These are phyloP conservation scores for Cynoglossus semilaevis DNA, from an alignment of 2,113 vertebrate species.

Conservation along the genomic window DNA sequence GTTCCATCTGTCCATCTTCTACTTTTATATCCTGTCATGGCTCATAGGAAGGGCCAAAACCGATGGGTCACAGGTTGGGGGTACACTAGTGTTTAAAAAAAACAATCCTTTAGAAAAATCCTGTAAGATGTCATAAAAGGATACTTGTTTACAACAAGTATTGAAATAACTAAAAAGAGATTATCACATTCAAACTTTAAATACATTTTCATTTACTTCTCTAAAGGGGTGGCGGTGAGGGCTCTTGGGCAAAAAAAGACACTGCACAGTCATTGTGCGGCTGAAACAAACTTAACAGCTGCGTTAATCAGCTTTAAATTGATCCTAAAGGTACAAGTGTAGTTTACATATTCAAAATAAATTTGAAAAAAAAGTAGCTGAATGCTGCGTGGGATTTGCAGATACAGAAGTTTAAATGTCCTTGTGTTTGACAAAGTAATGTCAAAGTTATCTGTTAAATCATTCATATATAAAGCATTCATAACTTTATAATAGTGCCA, in stretches of 20 bases:
- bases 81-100: no score
- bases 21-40: no score
- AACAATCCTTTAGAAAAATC: no score
- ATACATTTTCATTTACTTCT: conserved; percentile 4
- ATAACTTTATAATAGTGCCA: no score
- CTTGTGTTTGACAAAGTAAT: no score
- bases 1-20: no score
- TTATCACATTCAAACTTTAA: neutral
- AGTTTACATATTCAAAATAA: neutral
- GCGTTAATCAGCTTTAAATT: conserved; percentile 20
- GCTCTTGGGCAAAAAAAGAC: conserved; percentile 6
- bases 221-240: neutral
- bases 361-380: conserved; percentile 8
- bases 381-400: neutral
- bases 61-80: no score
- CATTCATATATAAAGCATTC: no score
- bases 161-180: neutral
- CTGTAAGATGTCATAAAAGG: no score
- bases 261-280: neutral
- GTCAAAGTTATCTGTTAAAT: no score
- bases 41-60: no score
- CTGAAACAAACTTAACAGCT: neutral
- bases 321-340: neutral
- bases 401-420: neutral
- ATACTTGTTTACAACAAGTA: neutral